Percentiles rank a stretch among this genome's conserved stretches.
Conservation (phyloP, 2,888 invertebrate genomes). For the Drosophila subsilvestris region DNA sequence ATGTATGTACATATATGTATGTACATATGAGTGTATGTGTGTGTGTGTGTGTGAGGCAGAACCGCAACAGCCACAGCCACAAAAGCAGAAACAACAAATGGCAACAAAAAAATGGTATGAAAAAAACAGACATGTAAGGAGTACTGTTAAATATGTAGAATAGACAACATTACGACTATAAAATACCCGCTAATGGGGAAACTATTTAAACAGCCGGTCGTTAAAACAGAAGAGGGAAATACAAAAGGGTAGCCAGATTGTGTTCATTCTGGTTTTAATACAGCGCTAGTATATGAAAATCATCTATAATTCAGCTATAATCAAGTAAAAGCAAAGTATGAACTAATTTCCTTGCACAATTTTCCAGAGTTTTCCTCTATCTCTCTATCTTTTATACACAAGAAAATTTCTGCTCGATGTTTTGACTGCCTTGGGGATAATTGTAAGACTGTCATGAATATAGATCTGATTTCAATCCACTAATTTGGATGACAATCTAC, state of each 20-base stretch:
- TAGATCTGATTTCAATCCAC: no score
- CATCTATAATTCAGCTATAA: neutral
- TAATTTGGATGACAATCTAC: no score
- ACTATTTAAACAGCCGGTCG: neutral
- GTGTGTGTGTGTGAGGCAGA: slow-evolving; percentile 14
- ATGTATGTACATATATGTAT: neutral
- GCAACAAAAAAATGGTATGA: slow-evolving; percentile 32
- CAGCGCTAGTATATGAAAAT: no score
- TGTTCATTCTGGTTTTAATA: neutral
- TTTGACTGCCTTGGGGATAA: no score
- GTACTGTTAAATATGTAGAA: neutral
- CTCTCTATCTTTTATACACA: no score
- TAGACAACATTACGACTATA: neutral
- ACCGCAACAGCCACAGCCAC: slow-evolving; percentile 49
- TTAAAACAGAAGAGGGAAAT: neutral
- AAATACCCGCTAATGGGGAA: neutral
- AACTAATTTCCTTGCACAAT: no score
- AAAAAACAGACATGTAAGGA: slow-evolving; percentile 15
- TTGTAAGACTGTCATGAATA: no score
- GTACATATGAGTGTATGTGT: neutral
- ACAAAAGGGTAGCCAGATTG: neutral
- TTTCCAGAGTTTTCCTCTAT: no score
- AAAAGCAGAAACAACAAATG: slow-evolving; percentile 27
- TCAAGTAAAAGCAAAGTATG: neutral
- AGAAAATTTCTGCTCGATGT: no score